Percentiles rank a stretch among this genome's conserved stretches.
phyloP scores from a whole-genome alignment of 2,113 vertebrate genomes.

The Polyodon spathula region DNA sequence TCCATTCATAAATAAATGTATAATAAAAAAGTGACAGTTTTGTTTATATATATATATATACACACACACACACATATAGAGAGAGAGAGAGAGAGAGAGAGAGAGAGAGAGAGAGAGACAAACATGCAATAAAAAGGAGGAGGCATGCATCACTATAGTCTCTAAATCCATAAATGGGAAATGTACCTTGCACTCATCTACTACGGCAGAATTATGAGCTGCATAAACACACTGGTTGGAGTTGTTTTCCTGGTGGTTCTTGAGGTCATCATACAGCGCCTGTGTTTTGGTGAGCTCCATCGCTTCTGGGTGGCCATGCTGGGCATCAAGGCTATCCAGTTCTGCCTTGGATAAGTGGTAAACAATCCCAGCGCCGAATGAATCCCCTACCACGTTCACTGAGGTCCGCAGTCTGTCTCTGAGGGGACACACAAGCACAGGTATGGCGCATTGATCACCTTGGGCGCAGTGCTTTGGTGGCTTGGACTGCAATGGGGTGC shows the following conservation, averaged over 20 bases:
- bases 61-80: too few relatives aligned
- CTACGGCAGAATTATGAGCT: conserved; percentile 88
- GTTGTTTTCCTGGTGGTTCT: conserved; percentile 97
- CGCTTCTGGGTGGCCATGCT: conserved; percentile 73
- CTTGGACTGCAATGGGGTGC: too few relatives aligned
- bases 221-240: conserved; percentile 92
- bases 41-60: neutral
- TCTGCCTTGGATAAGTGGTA: conserved; percentile 92
- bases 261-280: conserved; percentile 88
- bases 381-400: conserved; percentile 94
- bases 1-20: conserved; percentile 24
- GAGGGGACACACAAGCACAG: conserved; percentile 13
- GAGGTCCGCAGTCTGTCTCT: conserved; percentile 97
- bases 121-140: conserved; percentile 33
- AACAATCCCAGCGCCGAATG: conserved; percentile 92
- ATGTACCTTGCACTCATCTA: conserved; percentile 98
- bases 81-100: neutral
- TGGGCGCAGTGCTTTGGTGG: neutral
- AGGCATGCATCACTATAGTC: conserved; percentile 76
- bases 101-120: conserved; percentile 21
- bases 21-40: neutral
- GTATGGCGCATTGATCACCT: too few relatives aligned
- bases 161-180: conserved; percentile 84
- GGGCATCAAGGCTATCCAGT: conserved; percentile 77
- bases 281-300: conserved; percentile 94